Evolutionary conservation across 1,140 invertebrate genomes (phyloP), one percentile per base, ranked within the genome.

Genomic region (Papilio polyxenes): DNA sequence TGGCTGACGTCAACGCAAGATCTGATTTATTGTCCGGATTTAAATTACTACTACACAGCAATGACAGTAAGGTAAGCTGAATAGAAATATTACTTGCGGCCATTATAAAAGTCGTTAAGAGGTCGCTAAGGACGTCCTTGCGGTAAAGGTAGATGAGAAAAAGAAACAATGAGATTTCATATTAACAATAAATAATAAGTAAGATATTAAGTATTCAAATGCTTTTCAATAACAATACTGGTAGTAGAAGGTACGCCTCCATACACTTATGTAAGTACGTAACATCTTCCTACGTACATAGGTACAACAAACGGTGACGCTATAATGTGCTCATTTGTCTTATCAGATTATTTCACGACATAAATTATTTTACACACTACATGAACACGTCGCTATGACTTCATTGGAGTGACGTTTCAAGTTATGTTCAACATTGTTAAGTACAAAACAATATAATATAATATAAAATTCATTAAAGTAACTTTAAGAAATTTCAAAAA

Each of bases 1-100:
- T 99, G 83, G 97, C 98, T 86, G 99, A 99, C 95, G 98, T 99
- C 72, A 99, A 99, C 95, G 97, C 96, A 48, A 95, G 97, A 85
- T 96, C 96, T 75, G 97, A 99, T 95, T 95, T 99, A 86, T 95
- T 99, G 82, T 97, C 98, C 53, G 98, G 98, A 48, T 99, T 99
- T 92, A 96, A 96, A 79, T 95, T 99, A 49, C 97, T 97, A 89
- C 96, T 99, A 85, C 98, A 99, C 92, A 98, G 98, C 95, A 99
- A 99, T 94, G 99, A 99, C 91, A 99, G 98, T 93, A 98, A 99
- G 97, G 99, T 99, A 95, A 96, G 93, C 95, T 82, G 81, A 80
- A 59, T 40, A 86, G 11, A 77, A 13, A 31, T 15, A 72, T 37
- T 20, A 65, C 23, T 20, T 9, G n/a, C 4, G n/a, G 62, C 62